Evolutionary conservation across 2,797 vertebrate species (phyloP), one percentile per base, ranked within the genome.

Genomic region (Agapornis canus): DNA sequence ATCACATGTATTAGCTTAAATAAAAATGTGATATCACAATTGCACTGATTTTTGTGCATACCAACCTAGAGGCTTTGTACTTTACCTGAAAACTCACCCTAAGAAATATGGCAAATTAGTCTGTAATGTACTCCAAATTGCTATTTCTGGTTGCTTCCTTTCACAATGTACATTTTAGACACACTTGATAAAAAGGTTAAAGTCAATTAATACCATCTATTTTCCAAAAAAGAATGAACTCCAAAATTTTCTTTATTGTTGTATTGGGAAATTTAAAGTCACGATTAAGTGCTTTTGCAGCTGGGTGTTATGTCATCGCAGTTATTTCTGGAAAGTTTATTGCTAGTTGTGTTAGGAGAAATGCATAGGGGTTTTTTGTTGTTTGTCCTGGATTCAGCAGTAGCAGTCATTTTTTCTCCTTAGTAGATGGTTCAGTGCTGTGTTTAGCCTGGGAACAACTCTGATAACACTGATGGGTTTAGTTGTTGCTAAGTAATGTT

Each of bases 221-320:
- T 54, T 86, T 64, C 63, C n/a, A 60, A 32, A 69, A 43, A 22
- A 65, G 17, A 71, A 37, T 52, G 10, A 43, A 37, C 61, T 79
- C 15, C 15, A n/a, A 37, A 42, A 32, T 26, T n/a, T 64, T 48
- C 1, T 25, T 43, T 60, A 32, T 57, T 51, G 7, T 70, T 83
- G 9, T 82, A 10, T 40, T 69, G 17, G n/a, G 13, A 69, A 82
- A 29, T 51, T 20, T 51, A 19, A 72, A 54, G 37, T 64, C 40
- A 90, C 69, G 31, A 51, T 4, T 39, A 25, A 32, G 12, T 57
- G 29, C 21, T 70, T 95, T 79, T 47, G 21, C 27, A 71, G 12
- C 8, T 0, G 0, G 5, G 10, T 27, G 9, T 43, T 78, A 42
- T 4, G 11, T 40, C 23, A 27, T 57, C 18, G 71, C 21, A 40